Conservation (phyloP, 2,888 invertebrate species). For the Rhamnusium bicolor region DNA sequence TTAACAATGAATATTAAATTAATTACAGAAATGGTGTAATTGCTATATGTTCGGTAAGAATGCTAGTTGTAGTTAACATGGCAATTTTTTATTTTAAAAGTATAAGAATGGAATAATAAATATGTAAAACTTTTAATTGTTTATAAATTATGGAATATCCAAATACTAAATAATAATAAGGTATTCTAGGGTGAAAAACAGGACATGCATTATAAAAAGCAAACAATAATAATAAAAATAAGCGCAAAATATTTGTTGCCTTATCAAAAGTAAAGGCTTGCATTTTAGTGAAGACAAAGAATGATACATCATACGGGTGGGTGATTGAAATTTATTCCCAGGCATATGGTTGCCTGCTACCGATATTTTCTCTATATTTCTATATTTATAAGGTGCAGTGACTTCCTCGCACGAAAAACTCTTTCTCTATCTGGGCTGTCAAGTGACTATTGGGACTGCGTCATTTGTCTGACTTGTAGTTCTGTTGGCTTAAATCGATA, state of each 20-base stretch:
- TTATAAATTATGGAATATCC: no score
- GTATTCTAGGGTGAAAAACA: no score
- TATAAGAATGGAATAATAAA: no score
- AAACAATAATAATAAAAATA: neutral
- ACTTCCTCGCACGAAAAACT: conserved; percentile 27
- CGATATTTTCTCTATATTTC: conserved; percentile 36
- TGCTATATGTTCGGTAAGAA: no score
- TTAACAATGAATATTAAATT: no score
- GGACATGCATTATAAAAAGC: no score
- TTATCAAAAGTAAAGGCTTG: conserved; percentile 20
- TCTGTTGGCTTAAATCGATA: conserved; percentile 11
- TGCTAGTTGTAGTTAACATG: no score
- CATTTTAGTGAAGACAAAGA: neutral
- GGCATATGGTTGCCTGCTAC: conserved; percentile 31
- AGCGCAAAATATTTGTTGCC: neutral
- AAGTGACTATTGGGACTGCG: conserved; percentile 18
- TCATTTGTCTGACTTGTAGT: conserved; percentile 26
- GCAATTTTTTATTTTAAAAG: no score
- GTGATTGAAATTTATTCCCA: conserved; percentile 38
- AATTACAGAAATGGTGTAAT: no score
- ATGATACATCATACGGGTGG: conserved; percentile 14
- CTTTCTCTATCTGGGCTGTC: conserved; percentile 30
- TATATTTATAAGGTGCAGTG: conserved; percentile 37
- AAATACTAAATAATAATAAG: no score
- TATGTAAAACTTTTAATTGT: no score